Evolutionary conservation across 2,888 invertebrate genomes (phyloP), one percentile per base, ranked within the genome.

Genomic region (Napeogenes sylphis): DNA sequence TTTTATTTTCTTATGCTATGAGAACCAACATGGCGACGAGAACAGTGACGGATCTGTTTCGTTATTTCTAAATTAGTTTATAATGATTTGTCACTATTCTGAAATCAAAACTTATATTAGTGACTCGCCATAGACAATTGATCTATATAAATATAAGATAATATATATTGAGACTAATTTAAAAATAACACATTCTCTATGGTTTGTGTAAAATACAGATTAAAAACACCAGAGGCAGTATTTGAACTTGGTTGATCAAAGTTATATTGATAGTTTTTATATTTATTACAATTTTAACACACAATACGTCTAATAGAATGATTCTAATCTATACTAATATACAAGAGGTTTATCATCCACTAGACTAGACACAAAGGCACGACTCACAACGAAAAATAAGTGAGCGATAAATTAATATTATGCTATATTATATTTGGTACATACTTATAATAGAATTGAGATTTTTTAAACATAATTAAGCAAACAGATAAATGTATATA

Each of bases 331-430:
- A 51, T 8, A 14, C 21, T 47, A 47, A 14, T n/a, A 13, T 8
- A 30, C 75, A 82, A 85, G 85, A 83, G 85, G 83, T 82, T 84
- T 76, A 64, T 65, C 64, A 71, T 57, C 73, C 53, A 69, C 63
- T 72, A 79, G 86, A 86, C 86, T 86, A 85, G 85, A 86, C 73
- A 77, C 75, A 76, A 83, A 84, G 84, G 84, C 85, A 85, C 82
- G 72, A 77, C 73, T 78, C 78, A 77, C 78, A 78, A 80, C 75
- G 14, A 45, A 56, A 64, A 72, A 76, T 63, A 67, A 69, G 56
- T 64, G 61, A 63, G 64, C 56, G 56, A 56, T 51, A 51, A 51
- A 10, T 30, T 51, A 30, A 2, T 51, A 51, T 51, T 51, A 51
- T 51, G 30, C 30, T 30, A 51, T 51, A 8, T 42, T 42, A 51